phyloP scores from a whole-genome alignment of 2,797 vertebrate species.

The Crenichthys baileyi region DNA sequence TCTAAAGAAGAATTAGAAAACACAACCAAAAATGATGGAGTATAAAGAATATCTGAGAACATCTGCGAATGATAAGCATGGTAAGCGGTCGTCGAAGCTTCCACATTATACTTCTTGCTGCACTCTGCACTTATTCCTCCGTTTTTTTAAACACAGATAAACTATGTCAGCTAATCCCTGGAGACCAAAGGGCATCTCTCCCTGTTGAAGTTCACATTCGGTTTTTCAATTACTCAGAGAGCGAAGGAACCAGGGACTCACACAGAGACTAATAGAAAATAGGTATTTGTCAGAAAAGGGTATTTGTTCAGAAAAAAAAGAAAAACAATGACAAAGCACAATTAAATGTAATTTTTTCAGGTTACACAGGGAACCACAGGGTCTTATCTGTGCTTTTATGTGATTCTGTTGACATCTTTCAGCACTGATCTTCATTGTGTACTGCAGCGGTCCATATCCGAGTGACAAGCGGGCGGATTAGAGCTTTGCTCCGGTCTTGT shows the following conservation, averaged over 20 bases:
- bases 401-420: not conserved
- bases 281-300: not conserved
- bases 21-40: not conserved
- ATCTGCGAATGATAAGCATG: not conserved
- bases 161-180: slow-evolving; percentile 44
- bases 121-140: slow-evolving; percentile 14
- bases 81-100: not conserved
- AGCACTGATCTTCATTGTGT: not conserved
- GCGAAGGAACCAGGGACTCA: not conserved
- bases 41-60: not conserved
- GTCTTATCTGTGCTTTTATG: not conserved
- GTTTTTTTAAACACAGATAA: slow-evolving; percentile 59
- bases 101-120: slow-evolving; percentile 7
- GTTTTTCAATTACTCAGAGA: slow-evolving; percentile 46
- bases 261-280: not conserved
- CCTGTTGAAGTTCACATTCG: slow-evolving; percentile 62
- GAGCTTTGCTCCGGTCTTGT: not conserved
- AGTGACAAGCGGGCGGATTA: not conserved
- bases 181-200: slow-evolving; percentile 55
- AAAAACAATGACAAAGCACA: not conserved
- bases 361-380: not conserved
- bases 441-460: not conserved
- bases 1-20: not conserved
- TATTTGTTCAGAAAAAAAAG: not conserved
- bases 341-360: not conserved